Base-by-base conservation (phyloP, 37 sponge, comb jelly and placozoan genomes). In the Amphimedon queenslandica region DNA sequence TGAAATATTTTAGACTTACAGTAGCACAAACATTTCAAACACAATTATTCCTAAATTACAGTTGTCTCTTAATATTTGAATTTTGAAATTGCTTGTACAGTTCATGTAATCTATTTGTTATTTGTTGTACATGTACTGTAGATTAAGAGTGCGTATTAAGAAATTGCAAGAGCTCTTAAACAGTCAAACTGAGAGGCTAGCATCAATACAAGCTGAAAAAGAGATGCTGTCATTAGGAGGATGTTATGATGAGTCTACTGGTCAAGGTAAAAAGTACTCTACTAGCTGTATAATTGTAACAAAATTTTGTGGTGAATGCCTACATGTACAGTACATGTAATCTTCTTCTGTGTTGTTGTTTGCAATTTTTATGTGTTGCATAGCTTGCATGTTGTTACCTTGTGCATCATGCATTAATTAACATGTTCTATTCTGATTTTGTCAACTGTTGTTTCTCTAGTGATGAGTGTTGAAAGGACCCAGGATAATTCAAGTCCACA, bases 81-180 rank as follows among this genome's bases (percentile, higher is more conserved):
- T n/a, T n/a, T n/a, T n/a, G n/a, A n/a, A n/a, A n/a, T n/a, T n/a
- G n/a, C n/a, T n/a, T n/a, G n/a, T n/a, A n/a, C n/a, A n/a, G n/a
- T n/a, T n/a, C n/a, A n/a, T n/a, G n/a, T n/a, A n/a, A n/a, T n/a
- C n/a, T n/a, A n/a, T n/a, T n/a, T n/a, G n/a, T n/a, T n/a, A n/a
- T n/a, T n/a, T n/a, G n/a, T n/a, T 23, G 24, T 8, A 2, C 4
- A 55, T 34, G 2, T 37, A 5, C 20, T 73, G 39, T 57, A 94
- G 94, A 69, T 57, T 93, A 37, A 73, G 94, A 42, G 33, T 87
- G 42, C 66, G 91, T 56, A 42, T 96, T 10, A 96, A 93, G 86
- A 83, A 84, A 23, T 37, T 83, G 80, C 90, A 93, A 51, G 73
- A 87, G 27, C 79, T 86, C 42, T 77, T 93, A 43, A 88, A 89